Base-by-base conservation (phyloP, 37 sponge, comb jelly and placozoan species). In the Eunapius fragilis region DNA sequence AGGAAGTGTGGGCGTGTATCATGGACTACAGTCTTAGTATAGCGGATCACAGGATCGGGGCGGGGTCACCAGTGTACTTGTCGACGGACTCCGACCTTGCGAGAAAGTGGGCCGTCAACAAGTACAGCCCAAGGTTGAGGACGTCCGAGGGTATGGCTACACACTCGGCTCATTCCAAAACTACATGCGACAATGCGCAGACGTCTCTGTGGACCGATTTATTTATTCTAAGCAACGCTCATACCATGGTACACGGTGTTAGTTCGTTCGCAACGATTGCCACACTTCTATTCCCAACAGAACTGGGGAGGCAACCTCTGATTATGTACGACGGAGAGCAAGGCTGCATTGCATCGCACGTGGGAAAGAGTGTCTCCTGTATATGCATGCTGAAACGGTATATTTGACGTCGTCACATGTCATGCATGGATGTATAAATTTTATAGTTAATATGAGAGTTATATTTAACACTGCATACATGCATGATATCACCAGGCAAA, bases 221-320 rank as follows among this genome's bases (percentile, higher is more conserved):
- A 24, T 37, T 72, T 25, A 36, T 73, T 17, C 27, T 83, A 26
- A 74, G 48, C 38, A 31, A 30, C 5, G 83, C 83, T 14, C 25
- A 72, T 22, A 32, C 72, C 0, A 83, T 83, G 30, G 48, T 83
- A 25, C 83, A 71, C 31, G 72, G 48, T 2, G 73, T 72, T 24
- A 83, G 83, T 31, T 83, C 83, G 0, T 83, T 72, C 45, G 38
- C 83, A 24, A 38, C 73, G 14, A 83, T 37, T 45, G 83, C 83
- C 25, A 48, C 31, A 25, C 72, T 72, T 72, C 48, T 83, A 13
- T 38, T 27, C 17, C 50, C 77, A 77, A 26, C 13, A n/a, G 26
- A 41, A 49, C 31, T 48, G 26, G 80, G 3, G 25, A 25, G 70
- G 34, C 6, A n/a, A 22, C 35, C 35, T 19, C 37, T 50, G 23